Evolutionary conservation across 2,888 invertebrate genomes (phyloP).

Genomic region (Ornithoptera alexandrae): DNA sequence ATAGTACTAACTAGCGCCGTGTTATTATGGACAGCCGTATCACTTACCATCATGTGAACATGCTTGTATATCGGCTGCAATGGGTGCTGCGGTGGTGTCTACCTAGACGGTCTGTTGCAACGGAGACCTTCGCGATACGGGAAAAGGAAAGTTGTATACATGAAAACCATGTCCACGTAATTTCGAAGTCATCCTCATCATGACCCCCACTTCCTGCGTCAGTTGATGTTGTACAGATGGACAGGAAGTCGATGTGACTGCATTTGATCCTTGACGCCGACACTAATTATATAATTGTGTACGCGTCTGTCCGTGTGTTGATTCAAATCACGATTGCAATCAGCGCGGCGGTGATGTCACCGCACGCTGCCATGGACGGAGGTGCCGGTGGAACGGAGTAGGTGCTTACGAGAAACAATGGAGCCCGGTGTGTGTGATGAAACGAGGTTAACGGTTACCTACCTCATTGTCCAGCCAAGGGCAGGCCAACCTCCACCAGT

Average conservation of each 20-base stretch:
- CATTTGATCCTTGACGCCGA: not conserved
- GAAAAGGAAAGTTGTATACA: too few species aligned
- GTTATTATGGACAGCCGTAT: too few species aligned
- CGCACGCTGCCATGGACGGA: not conserved
- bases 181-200: too few species aligned
- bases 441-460: not conserved
- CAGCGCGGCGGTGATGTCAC: constrained; percentile 37
- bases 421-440: not conserved
- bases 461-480: not conserved
- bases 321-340: constrained; percentile 37
- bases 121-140: too few species aligned
- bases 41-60: too few species aligned
- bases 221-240: too few species aligned
- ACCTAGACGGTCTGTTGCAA: too few species aligned
- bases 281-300: not conserved
- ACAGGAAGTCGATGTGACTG: not conserved
- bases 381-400: not conserved
- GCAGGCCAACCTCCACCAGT: not conserved
- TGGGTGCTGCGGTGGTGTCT: too few species aligned
- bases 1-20: too few species aligned
- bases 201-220: too few species aligned
- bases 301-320: constrained; percentile 7
- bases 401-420: not conserved
- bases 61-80: too few species aligned
- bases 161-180: too few species aligned